phyloP scores from a whole-genome alignment of 2,113 vertebrate species.

The Phalacrocorax carbo region DNA sequence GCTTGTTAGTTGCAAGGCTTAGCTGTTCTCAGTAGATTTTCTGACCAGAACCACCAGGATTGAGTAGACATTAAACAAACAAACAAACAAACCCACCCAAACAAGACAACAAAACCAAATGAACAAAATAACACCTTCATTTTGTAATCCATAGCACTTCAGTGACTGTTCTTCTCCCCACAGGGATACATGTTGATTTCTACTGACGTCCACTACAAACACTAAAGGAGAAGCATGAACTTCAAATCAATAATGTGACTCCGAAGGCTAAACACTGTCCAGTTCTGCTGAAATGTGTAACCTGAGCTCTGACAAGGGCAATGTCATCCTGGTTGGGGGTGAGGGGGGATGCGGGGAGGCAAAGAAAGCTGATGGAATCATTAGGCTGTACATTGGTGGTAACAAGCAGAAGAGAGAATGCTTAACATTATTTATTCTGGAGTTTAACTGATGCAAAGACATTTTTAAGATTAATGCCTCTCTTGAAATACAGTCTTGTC shows the following conservation, averaged over 20 bases:
- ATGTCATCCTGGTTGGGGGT: background rate
- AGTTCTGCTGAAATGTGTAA: background rate
- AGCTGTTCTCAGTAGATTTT: background rate
- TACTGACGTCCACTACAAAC: constrained; percentile 57
- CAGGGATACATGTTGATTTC: constrained; percentile 72
- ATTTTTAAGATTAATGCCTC: background rate
- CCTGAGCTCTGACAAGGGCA: background rate
- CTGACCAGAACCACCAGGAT: background rate
- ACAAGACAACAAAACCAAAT: background rate
- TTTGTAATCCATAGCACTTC: background rate
- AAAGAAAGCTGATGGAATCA: background rate
- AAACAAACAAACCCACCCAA: background rate
- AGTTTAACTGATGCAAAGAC: background rate
- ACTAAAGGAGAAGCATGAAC: constrained; percentile 9
- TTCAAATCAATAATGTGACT: background rate
- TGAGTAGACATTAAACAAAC: background rate
- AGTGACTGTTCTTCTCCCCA: background rate
- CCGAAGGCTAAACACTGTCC: background rate
- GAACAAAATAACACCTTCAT: background rate
- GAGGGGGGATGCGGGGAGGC: background rate
- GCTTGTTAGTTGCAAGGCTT: background rate
- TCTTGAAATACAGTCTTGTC: constrained; percentile 63
- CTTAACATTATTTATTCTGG: background rate
- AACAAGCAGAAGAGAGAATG: background rate
- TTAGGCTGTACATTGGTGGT: background rate